These are phyloP conservation scores for Hippocampus guttulatus DNA, from an alignment of 2,113 vertebrate genomes.

Conservation along the genomic window DNA sequence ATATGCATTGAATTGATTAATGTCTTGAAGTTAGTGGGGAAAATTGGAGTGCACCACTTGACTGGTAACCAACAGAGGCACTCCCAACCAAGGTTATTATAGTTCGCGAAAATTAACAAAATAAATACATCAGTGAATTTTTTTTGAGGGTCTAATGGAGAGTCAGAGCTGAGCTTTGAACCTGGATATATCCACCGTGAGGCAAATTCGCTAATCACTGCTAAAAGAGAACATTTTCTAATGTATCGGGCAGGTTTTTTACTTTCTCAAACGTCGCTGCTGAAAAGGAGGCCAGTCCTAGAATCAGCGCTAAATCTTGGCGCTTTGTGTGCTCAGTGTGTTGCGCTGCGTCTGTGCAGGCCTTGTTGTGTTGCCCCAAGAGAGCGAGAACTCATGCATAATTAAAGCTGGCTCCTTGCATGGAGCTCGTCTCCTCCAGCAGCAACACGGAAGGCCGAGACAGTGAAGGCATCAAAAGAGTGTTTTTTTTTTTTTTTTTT, in stretches of 20 bases:
- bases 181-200: not conserved
- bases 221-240: too few species aligned
- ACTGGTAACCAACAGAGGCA: not conserved
- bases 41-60: not conserved
- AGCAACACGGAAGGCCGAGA: conserved; percentile 47
- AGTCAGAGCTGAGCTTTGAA: too few species aligned
- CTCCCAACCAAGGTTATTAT: too few species aligned
- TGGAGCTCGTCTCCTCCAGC: conserved; percentile 54
- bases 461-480: not conserved
- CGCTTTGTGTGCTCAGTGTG: conserved; percentile 42
- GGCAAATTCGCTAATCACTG: not conserved
- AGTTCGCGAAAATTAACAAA: too few species aligned
- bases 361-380: conserved; percentile 65
- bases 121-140: too few species aligned
- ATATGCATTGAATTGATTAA: not conserved
- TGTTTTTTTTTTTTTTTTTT: conserved; percentile 6
- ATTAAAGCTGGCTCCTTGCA: conserved; percentile 69
- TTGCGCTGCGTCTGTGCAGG: conserved; percentile 57
- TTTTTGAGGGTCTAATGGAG: too few species aligned
- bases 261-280: not conserved
- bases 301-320: conserved; percentile 54
- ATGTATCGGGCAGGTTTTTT: not conserved
- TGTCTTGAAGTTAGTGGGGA: not conserved
- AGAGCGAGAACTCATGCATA: conserved; percentile 75
- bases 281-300: conserved; percentile 49